Conservation (phyloP, 1,140 invertebrate species). For the Hylyphantes graminicola region DNA sequence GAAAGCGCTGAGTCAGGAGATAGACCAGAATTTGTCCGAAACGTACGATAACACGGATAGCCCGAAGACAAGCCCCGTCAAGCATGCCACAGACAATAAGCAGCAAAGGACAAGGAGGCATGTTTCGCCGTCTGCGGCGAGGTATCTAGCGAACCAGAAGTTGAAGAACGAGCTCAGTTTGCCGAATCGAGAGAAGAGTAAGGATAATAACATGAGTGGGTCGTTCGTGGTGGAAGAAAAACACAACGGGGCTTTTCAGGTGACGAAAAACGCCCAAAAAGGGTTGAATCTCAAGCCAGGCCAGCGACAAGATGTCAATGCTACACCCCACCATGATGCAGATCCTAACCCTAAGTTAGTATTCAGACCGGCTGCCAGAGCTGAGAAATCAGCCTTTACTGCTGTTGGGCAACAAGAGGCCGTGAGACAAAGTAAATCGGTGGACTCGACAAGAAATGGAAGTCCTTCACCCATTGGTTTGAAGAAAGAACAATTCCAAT, state of each 20-base stretch:
- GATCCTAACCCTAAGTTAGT: neutral
- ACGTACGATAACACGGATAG: constrained; percentile 92
- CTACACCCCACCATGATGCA: neutral
- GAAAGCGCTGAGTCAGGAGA: constrained; percentile 86
- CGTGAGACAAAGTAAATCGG: neutral
- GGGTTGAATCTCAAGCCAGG: constrained; percentile 10
- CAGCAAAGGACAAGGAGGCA: constrained; percentile 8
- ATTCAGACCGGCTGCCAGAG: neutral
- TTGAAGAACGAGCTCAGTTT: constrained; percentile 25
- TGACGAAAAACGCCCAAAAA: constrained; percentile 42
- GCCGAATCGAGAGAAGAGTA: neutral
- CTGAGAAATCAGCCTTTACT: neutral
- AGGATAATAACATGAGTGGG: neutral
- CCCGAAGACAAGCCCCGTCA: constrained; percentile 66
- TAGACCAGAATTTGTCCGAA: constrained; percentile 86
- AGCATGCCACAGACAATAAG: constrained; percentile 7
- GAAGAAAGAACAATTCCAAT: neutral
- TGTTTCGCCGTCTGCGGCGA: constrained; percentile 29
- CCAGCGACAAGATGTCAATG: neutral
- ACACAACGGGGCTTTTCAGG: constrained; percentile 52
- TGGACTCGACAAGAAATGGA: neutral
- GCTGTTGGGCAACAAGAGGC: neutral
- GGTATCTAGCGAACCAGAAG: constrained; percentile 35
- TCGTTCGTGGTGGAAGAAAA: constrained; percentile 45
- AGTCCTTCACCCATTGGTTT: no score